These are phyloP conservation scores for Thalassoma bifasciatum DNA, from an alignment of 2,113 vertebrate species.

Conservation along the genomic window DNA sequence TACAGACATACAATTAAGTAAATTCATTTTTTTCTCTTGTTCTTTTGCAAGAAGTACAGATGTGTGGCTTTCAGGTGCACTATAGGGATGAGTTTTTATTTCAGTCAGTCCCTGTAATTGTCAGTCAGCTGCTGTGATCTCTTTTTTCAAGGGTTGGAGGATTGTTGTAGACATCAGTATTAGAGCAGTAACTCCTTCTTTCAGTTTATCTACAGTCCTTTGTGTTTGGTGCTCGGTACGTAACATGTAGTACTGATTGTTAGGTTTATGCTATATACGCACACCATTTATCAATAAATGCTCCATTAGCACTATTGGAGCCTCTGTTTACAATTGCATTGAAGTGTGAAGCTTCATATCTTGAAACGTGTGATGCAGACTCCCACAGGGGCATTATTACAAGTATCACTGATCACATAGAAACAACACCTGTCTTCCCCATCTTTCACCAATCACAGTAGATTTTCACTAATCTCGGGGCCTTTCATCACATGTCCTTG, in stretches of 20 bases:
- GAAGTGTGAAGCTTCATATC: conserved; percentile 10
- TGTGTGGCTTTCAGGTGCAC: too few species aligned
- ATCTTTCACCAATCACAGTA: conserved; percentile 3
- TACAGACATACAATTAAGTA: too few species aligned
- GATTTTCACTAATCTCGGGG: conserved; percentile 1
- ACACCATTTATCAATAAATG: neutral
- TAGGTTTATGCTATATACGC: neutral
- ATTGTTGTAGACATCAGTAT: too few species aligned
- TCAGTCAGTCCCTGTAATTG: neutral
- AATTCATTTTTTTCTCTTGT: too few species aligned
- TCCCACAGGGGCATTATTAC: neutral
- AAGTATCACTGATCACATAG: neutral
- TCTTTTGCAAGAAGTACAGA: too few species aligned
- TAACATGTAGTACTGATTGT: too few species aligned
- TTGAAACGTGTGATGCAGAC: neutral
- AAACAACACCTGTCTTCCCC: neutral
- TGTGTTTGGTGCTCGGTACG: too few species aligned
- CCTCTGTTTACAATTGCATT: conserved; percentile 13
- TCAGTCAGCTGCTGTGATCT: neutral
- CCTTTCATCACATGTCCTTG: neutral
- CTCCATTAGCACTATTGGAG: conserved; percentile 19
- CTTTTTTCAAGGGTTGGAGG: too few species aligned
- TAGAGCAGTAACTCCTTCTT: too few species aligned
- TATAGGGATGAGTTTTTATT: neutral
- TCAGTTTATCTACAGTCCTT: too few species aligned